Evolutionary conservation across 1,140 invertebrate species (phyloP), one percentile per base, ranked within the genome.

Genomic region (Sarcophaga peregrina): DNA sequence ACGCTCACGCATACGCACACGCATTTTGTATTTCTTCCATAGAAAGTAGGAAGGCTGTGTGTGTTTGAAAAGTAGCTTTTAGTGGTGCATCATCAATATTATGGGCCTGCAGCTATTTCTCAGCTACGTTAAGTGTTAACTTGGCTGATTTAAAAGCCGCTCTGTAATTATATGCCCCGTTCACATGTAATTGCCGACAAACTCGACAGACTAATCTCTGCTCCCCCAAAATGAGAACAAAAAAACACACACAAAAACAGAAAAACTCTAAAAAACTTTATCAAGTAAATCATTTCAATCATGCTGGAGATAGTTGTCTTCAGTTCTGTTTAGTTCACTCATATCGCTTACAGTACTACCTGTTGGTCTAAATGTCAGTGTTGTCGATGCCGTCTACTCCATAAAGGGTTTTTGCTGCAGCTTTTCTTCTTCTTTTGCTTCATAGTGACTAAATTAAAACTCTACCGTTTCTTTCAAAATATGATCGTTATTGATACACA

Each of bases 41-140:
- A 25, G 62, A 68, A 68, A 25, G 62, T 9, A 20, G 62, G 62
- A 68, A 20, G 62, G 15, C 15, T 13, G 25, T 4, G 25, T 37
- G 25, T 37, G 25, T 37, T 1, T 37, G 25, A 37, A 37, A 37
- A 37, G 25, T 37, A 4, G 25, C 25, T 37, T 37, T 2, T 54
- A 8, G 54, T 54, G 13, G 37, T 20, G 48, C 48, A 89, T 88
- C 88, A 87, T 88, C 88, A 87, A 89, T 89, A 89, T 87, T 87
- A 86, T 88, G 85, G 86, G 88, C 88, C 88, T 86, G 85, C 84
- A 87, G 88, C 88, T 85, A 86, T 83, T 88, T 88, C 86, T 87
- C 86, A 87, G 87, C 84, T 88, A 88, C 88, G 87, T 89, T 37
- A 89, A 89, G 88, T 89, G 88, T 89, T 89, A 89, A 89, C 88